phyloP scores from a whole-genome alignment of 2,888 invertebrate species.

The Heliconius charithonia region DNA sequence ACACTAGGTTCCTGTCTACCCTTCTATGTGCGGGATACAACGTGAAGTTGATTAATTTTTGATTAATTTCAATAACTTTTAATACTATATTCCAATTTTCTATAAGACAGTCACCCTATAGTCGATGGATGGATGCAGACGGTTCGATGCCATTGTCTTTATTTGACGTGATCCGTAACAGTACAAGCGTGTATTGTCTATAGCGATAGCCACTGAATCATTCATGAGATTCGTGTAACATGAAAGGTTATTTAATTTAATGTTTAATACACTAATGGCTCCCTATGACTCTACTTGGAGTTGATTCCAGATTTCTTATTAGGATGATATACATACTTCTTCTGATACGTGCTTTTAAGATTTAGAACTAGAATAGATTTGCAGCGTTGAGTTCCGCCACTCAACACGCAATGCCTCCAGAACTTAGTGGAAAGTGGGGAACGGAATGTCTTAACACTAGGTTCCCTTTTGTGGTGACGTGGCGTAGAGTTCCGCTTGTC shows the following conservation, averaged over 20 bases:
- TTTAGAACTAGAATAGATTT: not conserved
- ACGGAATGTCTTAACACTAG: no score
- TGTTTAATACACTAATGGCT: conserved; percentile 29
- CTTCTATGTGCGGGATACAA: not conserved
- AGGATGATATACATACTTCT: not conserved
- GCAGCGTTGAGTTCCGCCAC: no score
- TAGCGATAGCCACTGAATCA: conserved; percentile 26
- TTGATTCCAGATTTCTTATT: not conserved
- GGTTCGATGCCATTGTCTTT: conserved; percentile 14
- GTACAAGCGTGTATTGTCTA: conserved; percentile 19
- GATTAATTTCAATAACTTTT: not conserved
- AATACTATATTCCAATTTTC: not conserved
- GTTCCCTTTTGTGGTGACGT: no score
- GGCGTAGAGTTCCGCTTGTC: not conserved
- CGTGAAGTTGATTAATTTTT: not conserved
- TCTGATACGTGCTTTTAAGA: not conserved
- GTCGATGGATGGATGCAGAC: conserved; percentile 20
- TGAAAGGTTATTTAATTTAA: conserved; percentile 24
- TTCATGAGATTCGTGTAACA: conserved; percentile 25
- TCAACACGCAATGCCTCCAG: no score
- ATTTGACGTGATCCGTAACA: conserved; percentile 32
- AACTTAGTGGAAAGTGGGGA: no score
- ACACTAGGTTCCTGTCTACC: not conserved
- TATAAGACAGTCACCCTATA: conserved; percentile 9
- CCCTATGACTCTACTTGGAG: not conserved